Conservation (phyloP, 2,113 vertebrate genomes). For the Peucedramus taeniatus region DNA sequence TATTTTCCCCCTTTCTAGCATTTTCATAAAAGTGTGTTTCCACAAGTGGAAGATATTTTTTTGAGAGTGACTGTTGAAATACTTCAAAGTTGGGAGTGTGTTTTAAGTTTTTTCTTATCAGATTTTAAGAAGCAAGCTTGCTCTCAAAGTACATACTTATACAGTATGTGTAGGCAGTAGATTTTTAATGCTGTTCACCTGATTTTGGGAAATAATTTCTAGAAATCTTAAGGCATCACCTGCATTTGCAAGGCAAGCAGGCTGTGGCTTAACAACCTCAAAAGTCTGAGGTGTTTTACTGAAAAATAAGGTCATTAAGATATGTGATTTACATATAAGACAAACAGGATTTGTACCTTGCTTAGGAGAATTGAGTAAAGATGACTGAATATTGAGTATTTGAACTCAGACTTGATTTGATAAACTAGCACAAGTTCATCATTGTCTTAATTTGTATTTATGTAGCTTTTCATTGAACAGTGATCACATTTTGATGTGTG, state of each 20-base stretch:
- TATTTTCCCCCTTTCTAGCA: neutral
- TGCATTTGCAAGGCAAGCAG: neutral
- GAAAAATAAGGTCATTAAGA: neutral
- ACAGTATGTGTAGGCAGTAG: neutral
- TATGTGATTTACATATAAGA: neutral
- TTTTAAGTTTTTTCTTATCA: neutral
- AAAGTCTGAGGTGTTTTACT: neutral
- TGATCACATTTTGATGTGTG: neutral
- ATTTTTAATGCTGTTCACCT: neutral
- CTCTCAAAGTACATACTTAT: neutral
- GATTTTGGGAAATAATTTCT: neutral
- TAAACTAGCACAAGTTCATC: neutral
- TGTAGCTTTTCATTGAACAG: neutral
- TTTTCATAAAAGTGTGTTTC: neutral
- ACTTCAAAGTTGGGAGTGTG: neutral
- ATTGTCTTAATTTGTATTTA: neutral
- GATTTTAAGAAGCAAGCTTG: neutral
- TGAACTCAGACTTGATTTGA: neutral
- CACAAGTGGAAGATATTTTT: neutral
- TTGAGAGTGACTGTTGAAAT: neutral
- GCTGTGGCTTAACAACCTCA: neutral
- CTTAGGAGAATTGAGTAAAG: neutral
- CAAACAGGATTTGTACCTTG: neutral
- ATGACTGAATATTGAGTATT: neutral
- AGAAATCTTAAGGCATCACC: neutral